Evolutionary conservation across 2,888 invertebrate genomes (phyloP).

Genomic region (Drosophila vallismaia): DNA sequence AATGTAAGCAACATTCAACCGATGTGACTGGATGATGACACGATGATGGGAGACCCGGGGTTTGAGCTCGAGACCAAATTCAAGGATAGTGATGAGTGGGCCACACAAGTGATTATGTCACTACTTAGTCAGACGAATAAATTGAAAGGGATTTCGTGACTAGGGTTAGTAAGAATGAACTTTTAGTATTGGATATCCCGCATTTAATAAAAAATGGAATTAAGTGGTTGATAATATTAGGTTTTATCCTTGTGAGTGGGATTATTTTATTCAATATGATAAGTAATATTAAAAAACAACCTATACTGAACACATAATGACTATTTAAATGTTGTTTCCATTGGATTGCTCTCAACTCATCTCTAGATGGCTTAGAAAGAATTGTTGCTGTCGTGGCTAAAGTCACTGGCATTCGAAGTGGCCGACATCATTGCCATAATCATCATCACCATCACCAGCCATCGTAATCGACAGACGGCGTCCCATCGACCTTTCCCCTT

Average conservation of each 20-base stretch:
- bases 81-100: conserved; percentile 9
- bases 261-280: too few relatives aligned
- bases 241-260: background rate
- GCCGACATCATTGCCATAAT: conserved; percentile 51
- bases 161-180: background rate
- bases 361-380: conserved; percentile 14
- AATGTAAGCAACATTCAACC: conserved; percentile 69
- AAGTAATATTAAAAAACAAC: too few relatives aligned
- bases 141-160: conserved; percentile 3
- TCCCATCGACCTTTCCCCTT: conserved; percentile 44
- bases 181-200: background rate
- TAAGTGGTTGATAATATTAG: background rate
- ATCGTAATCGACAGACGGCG: conserved; percentile 46
- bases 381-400: conserved; percentile 37
- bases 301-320: too few relatives aligned
- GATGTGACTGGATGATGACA: conserved; percentile 27
- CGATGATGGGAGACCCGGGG: background rate
- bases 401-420: conserved; percentile 39
- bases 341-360: background rate
- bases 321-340: too few relatives aligned
- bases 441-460: conserved; percentile 35
- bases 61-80: background rate
- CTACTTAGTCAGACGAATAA: background rate
- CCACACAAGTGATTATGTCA: conserved; percentile 12
- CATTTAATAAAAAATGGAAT: background rate